Conservation (phyloP, 2,888 invertebrate genomes). For the Tanypteryx hageni region DNA sequence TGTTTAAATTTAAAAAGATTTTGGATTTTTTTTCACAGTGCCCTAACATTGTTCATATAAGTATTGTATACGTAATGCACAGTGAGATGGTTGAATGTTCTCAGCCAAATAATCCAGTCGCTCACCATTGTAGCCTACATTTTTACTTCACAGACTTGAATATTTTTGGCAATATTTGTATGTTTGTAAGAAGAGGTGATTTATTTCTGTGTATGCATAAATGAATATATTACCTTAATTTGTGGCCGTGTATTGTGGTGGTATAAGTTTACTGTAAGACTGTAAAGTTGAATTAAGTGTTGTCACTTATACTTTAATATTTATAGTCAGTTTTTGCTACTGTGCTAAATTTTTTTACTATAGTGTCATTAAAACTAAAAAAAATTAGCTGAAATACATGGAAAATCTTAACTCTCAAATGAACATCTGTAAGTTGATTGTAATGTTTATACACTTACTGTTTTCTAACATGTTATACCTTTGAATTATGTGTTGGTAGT, state of each 20-base stretch:
- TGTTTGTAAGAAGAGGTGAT: constrained; percentile 52
- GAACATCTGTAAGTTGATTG: constrained; percentile 59
- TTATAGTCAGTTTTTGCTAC: constrained; percentile 63
- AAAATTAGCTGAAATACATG: constrained; percentile 62
- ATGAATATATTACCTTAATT: constrained; percentile 56
- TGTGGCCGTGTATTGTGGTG: constrained; percentile 58
- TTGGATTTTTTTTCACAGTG: constrained; percentile 36
- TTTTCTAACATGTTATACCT: constrained; percentile 63
- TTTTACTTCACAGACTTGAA: constrained; percentile 59
- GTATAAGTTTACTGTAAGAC: constrained; percentile 59
- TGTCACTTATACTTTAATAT: constrained; percentile 62
- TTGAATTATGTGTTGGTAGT: constrained; percentile 64
- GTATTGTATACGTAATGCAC: constrained; percentile 62
- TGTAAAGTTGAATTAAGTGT: constrained; percentile 63
- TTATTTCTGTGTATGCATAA: constrained; percentile 55
- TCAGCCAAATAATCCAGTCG: constrained; percentile 44
- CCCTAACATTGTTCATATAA: constrained; percentile 44
- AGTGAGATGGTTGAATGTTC: constrained; percentile 53
- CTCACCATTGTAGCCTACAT: constrained; percentile 49
- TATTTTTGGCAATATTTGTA: constrained; percentile 62
- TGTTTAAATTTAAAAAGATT: constrained; percentile 26
- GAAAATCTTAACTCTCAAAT: constrained; percentile 59
- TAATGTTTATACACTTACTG: constrained; percentile 62
- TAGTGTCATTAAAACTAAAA: constrained; percentile 60
- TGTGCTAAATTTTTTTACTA: constrained; percentile 62